Evolutionary conservation across 2,888 invertebrate species (phyloP).

Genomic region (Parelbella ahira): DNA sequence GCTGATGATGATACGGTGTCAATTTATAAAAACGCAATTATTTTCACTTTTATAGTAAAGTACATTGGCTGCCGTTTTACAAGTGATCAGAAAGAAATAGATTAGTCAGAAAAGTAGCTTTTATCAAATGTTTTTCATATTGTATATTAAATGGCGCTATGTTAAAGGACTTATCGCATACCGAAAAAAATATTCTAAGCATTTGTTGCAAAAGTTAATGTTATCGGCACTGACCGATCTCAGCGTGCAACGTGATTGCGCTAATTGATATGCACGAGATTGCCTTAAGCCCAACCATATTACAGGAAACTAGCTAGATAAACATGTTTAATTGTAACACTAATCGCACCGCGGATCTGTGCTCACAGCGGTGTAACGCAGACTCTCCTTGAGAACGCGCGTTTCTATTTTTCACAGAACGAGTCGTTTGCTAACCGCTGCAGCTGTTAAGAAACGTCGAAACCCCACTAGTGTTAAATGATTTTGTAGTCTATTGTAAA

Average conservation of each 20-base stretch:
- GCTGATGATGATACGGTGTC: too few relatives aligned
- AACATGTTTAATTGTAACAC: constrained; percentile 53
- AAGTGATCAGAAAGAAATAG: too few relatives aligned
- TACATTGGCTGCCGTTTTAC: too few relatives aligned
- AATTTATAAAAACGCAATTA: too few relatives aligned
- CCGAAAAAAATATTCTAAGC: too few relatives aligned
- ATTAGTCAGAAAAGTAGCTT: too few relatives aligned
- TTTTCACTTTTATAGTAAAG: too few relatives aligned
- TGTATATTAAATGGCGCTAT: too few relatives aligned
- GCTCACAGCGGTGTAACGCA: constrained; percentile 54
- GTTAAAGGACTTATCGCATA: too few relatives aligned
- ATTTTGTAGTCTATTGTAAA: too few relatives aligned
- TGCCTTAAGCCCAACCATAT: constrained; percentile 27
- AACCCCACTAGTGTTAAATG: too few relatives aligned
- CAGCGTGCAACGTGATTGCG: constrained; percentile 14
- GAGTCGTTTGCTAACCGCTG: constrained; percentile 57
- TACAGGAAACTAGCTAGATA: constrained; percentile 58
- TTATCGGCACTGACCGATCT: constrained; percentile 16
- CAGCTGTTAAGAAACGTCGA: constrained; percentile 28
- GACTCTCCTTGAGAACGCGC: constrained; percentile 63
- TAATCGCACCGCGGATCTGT: constrained; percentile 54
- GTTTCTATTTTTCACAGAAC: constrained; percentile 57
- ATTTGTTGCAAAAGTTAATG: constrained; percentile 15
- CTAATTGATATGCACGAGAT: constrained; percentile 23
- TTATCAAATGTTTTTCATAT: too few relatives aligned